Base-by-base conservation (phyloP, 2,113 vertebrate species). In the Pandion haliaetus region DNA sequence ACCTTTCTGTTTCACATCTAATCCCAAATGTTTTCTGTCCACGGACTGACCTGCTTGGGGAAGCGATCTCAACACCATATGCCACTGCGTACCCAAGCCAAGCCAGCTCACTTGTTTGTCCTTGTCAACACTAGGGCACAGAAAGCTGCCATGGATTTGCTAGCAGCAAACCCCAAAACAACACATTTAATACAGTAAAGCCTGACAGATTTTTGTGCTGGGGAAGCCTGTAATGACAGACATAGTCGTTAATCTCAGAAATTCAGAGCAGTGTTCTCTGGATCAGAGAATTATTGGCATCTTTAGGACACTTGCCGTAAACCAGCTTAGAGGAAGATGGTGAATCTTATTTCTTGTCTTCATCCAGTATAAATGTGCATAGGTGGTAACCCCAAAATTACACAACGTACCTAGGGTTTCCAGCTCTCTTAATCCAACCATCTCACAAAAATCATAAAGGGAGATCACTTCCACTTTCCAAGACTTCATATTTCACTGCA, bases 51-150 rank as follows among this genome's bases (percentile, higher is more conserved):
- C 95, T 76, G 77, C 92, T 81, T 44, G 1, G 69, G 45, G 77
- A 90, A 93, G 82, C 32, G 42, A 92, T 93, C 90, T 74, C 94
- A 90, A 74, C 88, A 92, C 96, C 94, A 94, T 86, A 94, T 94
- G 93, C 70, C 84, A 66, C 84, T 59, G 77, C 90, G 84, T 52
- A 55, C 76, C 79, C 94, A 80, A 59, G 86, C 91, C 95, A 91
- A 83, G 72, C 79, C 72, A 73, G 67, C 76, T 88, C 79, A 15
- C 82, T 80, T 83, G 67, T 62, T 77, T 90, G 88, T 59, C 67
- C 90, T 76, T 82, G 82, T 80, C 71, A 95, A 29, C 78, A 93
- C 34, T 18, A 90, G 92, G 70, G 38, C 80, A 79, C 63, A 62
- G 71, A 93, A 80, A 81, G 59, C 88, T 86, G 74, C 71, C 63